Evolutionary conservation across 1,140 invertebrate genomes (phyloP), one percentile per base, ranked within the genome.

Genomic region (Schmidtea mediterranea): DNA sequence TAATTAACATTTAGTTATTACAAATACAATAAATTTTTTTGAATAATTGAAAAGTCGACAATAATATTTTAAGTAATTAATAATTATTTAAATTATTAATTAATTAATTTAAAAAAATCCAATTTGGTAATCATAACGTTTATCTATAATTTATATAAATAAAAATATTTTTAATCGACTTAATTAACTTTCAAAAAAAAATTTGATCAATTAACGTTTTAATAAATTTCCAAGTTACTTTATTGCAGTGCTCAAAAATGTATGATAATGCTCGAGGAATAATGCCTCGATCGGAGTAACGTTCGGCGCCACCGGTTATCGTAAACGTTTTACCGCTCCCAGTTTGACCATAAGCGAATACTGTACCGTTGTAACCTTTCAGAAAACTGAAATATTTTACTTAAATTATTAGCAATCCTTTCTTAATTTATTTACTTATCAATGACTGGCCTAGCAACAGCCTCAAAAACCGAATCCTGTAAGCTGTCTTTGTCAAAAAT

Each of bases 301-400:
- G 52, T 48, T 66, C 63, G 5, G 62, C 59, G 15, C 65, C 65
- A 32, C 66, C 66, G 15, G 65, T 67, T 41, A 68, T 66, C n/a
- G 66, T 67, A 49, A 65, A 68, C 6, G 66, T 68, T 54, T 68
- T 68, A 6, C 66, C 66, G 58, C 63, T 66, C 1, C 66, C 65
- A 48, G 66, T 68, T 63, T 67, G 65, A 41, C 65, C 65, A 61
- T 66, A 67, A 9, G 64, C 64, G 59, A 66, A 67, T 39, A 67
- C 62, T 21, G 65, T 67, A 21, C 64, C 63, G 63, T 66, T 67
- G 53, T 65, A 66, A 6, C 64, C 64, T 50, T 58, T 46, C 18
- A 66, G 45, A 18, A 62, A 62, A 59, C 61, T 65, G n/a, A n/a
- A n/a, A n/a, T n/a, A n/a, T n/a, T n/a, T 52, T 50, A 32, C 3